Evolutionary conservation across 2,113 vertebrate genomes (phyloP), one percentile per base, ranked within the genome.

Genomic region (Myotis yumanensis): DNA sequence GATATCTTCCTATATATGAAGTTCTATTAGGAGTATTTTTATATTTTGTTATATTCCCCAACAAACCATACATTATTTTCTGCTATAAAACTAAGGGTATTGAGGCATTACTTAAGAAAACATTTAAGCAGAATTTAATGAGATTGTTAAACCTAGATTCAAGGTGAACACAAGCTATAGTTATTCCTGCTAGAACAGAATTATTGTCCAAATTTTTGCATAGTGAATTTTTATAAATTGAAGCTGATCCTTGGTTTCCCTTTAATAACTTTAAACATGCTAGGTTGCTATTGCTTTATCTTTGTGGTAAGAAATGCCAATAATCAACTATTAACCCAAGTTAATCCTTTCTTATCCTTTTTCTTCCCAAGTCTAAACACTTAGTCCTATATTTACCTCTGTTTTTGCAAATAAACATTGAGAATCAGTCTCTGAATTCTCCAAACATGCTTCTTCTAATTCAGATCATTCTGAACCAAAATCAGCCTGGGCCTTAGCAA

Each of bases 401-500:
- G 71, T 93, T 83, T 90, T 68, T 91, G 68, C 46, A 97, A 92
- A 81, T 72, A 94, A 97, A 91, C 35, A 73, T 4, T 87, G 15
- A 93, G 30, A 85, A 86, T 85, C 62, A 79, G 5, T 81, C 66
- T 96, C 46, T 52, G 84, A 57, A 32, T 90, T 92, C 73, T 95
- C 54, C 43, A 96, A 86, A 95, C 48, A 77, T 66, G 48, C 4
- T 82, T 69, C 88, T 76, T 93, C 77, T 90, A 97, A 77, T 79
- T 95, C 64, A 96, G 89, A 93, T 79, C 83, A 72, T 83, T 89
- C 43, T 90, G 59, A 81, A 69, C 94, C 95, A 92, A 90, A 92
- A 94, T 76, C 88, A 85, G 54, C 64, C 32, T 62, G 25, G 20
- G 64, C 48, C 20, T 91, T 68, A 92, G 77, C 82, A 89, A 94